Conservation (phyloP, 2,113 vertebrate genomes). For the Gambusia affinis region DNA sequence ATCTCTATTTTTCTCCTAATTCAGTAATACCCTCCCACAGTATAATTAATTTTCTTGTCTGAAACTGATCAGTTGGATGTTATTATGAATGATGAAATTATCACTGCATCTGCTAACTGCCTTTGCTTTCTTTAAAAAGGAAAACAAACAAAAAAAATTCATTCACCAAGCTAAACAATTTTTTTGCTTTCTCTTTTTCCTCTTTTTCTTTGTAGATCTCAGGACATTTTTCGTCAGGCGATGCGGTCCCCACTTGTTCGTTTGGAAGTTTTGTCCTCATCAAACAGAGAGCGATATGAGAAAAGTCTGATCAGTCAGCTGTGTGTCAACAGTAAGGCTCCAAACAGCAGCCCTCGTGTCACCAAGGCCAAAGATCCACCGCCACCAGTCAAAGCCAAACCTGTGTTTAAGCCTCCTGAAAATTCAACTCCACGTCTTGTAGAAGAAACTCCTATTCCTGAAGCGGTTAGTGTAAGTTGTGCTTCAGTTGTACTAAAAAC, state of each 20-base stretch:
- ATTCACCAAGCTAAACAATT: conserved; percentile 2
- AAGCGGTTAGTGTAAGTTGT: conserved; percentile 50
- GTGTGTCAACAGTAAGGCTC: conserved; percentile 46
- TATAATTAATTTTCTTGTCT: conserved; percentile 20
- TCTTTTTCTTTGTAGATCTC: conserved; percentile 79
- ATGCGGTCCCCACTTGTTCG: conserved; percentile 86
- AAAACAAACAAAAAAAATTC: background rate
- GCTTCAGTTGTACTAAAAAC: background rate
- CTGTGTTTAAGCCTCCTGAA: conserved; percentile 74
- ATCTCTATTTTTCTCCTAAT: conserved; percentile 22
- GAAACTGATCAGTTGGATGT: conserved; percentile 30
- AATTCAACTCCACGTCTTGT: conserved; percentile 49
- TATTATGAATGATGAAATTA: conserved; percentile 31
- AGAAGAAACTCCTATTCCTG: conserved; percentile 57
- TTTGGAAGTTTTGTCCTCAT: conserved; percentile 86
- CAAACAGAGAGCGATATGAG: conserved; percentile 89
- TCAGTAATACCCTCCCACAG: conserved; percentile 12
- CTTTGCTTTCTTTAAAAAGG: background rate
- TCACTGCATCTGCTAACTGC: conserved; percentile 26
- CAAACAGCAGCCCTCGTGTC: conserved; percentile 73
- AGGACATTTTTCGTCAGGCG: conserved; percentile 93
- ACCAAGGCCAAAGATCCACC: conserved; percentile 80
- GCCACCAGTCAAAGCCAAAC: conserved; percentile 83
- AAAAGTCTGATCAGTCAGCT: conserved; percentile 88
- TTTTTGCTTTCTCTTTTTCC: too few relatives aligned